phyloP scores from a whole-genome alignment of 35 echinoderm and acorn worm species.

The Anneissia japonica region DNA sequence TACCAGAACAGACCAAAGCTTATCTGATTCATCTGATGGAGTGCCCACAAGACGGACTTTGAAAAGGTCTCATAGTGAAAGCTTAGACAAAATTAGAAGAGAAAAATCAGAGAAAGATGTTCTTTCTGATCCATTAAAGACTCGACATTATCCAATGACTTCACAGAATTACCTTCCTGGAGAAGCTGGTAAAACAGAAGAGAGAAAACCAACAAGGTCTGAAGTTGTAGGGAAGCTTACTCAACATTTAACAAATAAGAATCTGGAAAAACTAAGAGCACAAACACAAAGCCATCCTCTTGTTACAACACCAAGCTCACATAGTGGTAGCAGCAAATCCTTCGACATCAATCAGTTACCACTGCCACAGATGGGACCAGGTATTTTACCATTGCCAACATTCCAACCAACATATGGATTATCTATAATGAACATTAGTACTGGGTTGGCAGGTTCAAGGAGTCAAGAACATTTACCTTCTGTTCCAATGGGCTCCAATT shows the following conservation, averaged over 20 bases:
- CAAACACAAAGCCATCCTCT: background rate
- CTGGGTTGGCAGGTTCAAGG: background rate
- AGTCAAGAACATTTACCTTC: background rate
- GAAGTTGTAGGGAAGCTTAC: slow-evolving; percentile 94
- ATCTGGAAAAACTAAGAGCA: slow-evolving; percentile 33
- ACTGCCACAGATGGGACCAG: background rate
- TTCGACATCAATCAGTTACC: slow-evolving; percentile 29
- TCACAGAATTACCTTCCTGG: background rate
- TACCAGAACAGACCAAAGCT: background rate
- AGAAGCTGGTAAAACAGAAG: background rate
- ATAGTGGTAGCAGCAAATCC: background rate
- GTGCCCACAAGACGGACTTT: background rate
- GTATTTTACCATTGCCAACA: background rate
- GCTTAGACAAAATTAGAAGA: slow-evolving; percentile 7
- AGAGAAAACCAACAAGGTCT: slow-evolving; percentile 68
- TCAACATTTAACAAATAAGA: slow-evolving; percentile 85
- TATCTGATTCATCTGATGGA: background rate
- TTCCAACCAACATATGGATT: slow-evolving; percentile 8
- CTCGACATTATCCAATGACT: background rate
- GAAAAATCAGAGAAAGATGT: too few relatives aligned
- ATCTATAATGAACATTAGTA: background rate
- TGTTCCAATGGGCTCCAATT: background rate
- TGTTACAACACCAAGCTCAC: background rate
- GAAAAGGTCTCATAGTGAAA: slow-evolving; percentile 48
- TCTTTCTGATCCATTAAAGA: background rate